A percentile compares a stretch with the other conserved stretches of the same genome.
phyloP scores from a whole-genome alignment of 2,888 invertebrate species.

The Drosophila paramelanica region DNA sequence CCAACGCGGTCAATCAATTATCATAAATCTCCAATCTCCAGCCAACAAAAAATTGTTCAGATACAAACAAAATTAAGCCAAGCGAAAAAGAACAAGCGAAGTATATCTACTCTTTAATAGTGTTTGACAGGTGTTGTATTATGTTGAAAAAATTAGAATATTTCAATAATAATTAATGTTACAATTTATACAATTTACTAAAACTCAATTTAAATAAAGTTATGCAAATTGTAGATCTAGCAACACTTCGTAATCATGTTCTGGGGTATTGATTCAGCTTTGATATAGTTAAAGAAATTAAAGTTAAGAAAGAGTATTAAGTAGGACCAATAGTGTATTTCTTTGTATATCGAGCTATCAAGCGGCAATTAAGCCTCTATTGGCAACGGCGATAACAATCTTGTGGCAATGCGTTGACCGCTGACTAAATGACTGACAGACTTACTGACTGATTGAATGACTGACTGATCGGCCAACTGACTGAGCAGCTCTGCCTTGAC shows the following conservation, averaged over 20 bases:
- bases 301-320: neutral
- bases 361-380: slow-evolving; percentile 70
- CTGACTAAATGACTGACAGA: slow-evolving; percentile 41
- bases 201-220: too few relatives aligned
- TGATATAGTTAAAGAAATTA: neutral
- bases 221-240: too few relatives aligned
- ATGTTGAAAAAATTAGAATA: neutral
- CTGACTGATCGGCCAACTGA: slow-evolving; percentile 39
- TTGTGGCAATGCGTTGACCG: slow-evolving; percentile 59
- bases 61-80: slow-evolving; percentile 7
- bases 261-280: neutral
- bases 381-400: slow-evolving; percentile 70
- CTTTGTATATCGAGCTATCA: slow-evolving; percentile 43
- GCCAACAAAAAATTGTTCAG: slow-evolving; percentile 16
- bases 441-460: slow-evolving; percentile 19
- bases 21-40: slow-evolving; percentile 65
- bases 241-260: neutral
- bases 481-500: slow-evolving; percentile 40
- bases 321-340: too few relatives aligned
- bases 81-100: neutral
- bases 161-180: too few relatives aligned
- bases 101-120: slow-evolving; percentile 27
- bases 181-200: too few relatives aligned
- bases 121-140: neutral
- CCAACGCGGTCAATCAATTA: slow-evolving; percentile 69